phyloP scores from a whole-genome alignment of 2,113 vertebrate genomes.

The Rattus rattus region DNA sequence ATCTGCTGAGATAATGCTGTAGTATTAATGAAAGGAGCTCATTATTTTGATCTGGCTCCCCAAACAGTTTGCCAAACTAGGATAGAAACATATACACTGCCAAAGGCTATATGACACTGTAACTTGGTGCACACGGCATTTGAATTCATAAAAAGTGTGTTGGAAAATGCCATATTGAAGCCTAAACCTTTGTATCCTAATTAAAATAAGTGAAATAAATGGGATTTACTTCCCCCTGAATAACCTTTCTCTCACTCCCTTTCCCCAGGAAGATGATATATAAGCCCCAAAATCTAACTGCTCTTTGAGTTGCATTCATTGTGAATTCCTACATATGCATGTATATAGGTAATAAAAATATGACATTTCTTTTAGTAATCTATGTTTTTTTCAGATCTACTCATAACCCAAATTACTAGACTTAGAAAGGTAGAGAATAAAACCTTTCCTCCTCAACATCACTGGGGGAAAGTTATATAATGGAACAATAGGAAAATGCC shows the following conservation, averaged over 20 bases:
- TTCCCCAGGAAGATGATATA: neutral
- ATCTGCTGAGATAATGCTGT: neutral
- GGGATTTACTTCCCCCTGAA: neutral
- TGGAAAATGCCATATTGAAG: neutral
- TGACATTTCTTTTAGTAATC: neutral
- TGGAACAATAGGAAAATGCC: neutral
- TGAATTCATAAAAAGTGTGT: neutral
- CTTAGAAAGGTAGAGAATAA: neutral
- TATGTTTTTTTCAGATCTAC: constrained; percentile 28
- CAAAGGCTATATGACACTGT: neutral
- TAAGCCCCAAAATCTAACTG: neutral
- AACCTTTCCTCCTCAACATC: neutral
- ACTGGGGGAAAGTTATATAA: neutral
- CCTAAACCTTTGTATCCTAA: neutral
- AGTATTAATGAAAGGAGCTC: neutral
- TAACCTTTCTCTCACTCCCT: neutral
- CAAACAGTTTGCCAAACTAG: constrained; percentile 32
- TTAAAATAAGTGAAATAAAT: neutral
- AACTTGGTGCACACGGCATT: constrained; percentile 17
- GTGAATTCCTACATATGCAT: neutral
- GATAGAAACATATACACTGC: neutral
- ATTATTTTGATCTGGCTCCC: neutral
- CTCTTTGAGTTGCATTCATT: constrained; percentile 1
- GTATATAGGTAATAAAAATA: neutral
- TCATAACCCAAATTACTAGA: neutral